phyloP scores from a whole-genome alignment of 2,888 invertebrate genomes.

The Eupithecia vulgata region DNA sequence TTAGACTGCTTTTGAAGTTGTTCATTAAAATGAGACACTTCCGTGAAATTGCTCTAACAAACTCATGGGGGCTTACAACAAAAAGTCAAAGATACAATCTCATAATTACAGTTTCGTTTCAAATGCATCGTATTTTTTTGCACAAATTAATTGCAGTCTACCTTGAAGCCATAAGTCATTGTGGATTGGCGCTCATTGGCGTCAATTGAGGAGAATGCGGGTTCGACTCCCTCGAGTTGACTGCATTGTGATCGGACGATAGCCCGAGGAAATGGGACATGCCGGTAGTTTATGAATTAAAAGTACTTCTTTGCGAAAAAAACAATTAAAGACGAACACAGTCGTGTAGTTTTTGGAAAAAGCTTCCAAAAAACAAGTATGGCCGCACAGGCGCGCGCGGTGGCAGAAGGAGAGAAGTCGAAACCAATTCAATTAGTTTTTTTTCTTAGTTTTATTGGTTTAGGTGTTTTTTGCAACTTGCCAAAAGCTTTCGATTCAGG shows the following conservation, averaged over 20 bases:
- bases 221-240: constrained; percentile 38
- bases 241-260: constrained; percentile 38
- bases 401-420: too few species aligned
- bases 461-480: too few species aligned
- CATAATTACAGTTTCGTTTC: constrained; percentile 2
- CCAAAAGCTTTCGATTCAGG: too few species aligned
- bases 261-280: constrained; percentile 2
- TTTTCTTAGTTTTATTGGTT: too few species aligned
- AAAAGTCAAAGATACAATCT: background rate
- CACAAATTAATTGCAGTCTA: background rate
- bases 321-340: background rate
- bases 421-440: too few species aligned
- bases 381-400: too few species aligned
- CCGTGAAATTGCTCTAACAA: background rate
- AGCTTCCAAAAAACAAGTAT: too few species aligned
- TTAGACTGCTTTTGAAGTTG: background rate
- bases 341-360: too few species aligned
- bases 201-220: constrained; percentile 54
- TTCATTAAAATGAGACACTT: background rate
- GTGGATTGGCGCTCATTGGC: constrained; percentile 47
- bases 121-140: constrained; percentile 8
- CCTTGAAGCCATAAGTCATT: constrained; percentile 35
- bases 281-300: constrained; percentile 13
- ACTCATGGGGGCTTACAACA: background rate
- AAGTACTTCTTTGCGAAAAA: background rate